Percentiles rank a stretch among this genome's conserved stretches.
Conservation (phyloP, 1,140 invertebrate genomes). For the Hylaeus anthracinus region DNA sequence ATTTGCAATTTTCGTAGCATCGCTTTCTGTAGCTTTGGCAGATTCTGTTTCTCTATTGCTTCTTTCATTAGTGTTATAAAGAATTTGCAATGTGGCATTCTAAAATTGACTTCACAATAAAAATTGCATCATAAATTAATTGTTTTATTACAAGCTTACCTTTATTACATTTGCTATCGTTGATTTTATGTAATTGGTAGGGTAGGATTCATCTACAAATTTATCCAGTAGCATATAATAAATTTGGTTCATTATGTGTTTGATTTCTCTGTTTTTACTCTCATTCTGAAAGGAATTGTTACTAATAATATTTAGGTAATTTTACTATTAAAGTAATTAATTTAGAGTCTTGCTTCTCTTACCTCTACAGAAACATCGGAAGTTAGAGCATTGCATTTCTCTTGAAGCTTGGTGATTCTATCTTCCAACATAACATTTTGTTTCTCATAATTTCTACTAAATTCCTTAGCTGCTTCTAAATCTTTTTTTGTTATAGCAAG, state of each 20-base stretch:
- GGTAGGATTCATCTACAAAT: slow-evolving; percentile 68
- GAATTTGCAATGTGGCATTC: slow-evolving; percentile 70
- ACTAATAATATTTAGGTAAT: slow-evolving; percentile 7
- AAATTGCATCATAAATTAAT: slow-evolving; percentile 1
- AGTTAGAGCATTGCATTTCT: background rate
- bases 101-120: slow-evolving; percentile 44
- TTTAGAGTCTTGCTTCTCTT: slow-evolving; percentile 28
- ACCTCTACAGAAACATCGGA: slow-evolving; percentile 5
- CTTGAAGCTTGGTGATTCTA: slow-evolving; percentile 39
- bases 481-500: slow-evolving; percentile 33
- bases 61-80: slow-evolving; percentile 47
- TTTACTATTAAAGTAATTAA: no score
- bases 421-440: slow-evolving; percentile 55
- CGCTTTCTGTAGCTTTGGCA: background rate
- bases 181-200: slow-evolving; percentile 66
- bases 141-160: slow-evolving; percentile 52
- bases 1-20: background rate
- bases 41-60: background rate
- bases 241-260: slow-evolving; percentile 71
- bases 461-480: slow-evolving; percentile 43
- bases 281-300: slow-evolving; percentile 54
- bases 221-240: slow-evolving; percentile 67
- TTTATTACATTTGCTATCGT: slow-evolving; percentile 69
- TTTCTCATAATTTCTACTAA: slow-evolving; percentile 43
- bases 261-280: slow-evolving; percentile 69